These are phyloP conservation scores for Harpagus bidentatus DNA, from an alignment of 2,113 vertebrate species.

Conservation along the genomic window DNA sequence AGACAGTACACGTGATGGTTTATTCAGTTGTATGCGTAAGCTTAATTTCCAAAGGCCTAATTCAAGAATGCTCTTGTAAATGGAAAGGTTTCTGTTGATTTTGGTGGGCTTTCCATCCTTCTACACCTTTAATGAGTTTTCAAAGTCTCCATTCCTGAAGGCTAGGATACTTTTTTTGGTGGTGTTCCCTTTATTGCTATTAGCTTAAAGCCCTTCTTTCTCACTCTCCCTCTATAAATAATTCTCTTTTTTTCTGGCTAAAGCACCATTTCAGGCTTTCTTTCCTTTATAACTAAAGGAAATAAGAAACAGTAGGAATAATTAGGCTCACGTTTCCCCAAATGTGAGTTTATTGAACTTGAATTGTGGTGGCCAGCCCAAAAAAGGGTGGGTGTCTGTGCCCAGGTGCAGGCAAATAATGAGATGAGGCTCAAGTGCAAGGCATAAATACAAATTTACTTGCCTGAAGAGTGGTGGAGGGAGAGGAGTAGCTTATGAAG, in stretches of 20 bases:
- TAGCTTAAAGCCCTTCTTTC: background rate
- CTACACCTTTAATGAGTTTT: background rate
- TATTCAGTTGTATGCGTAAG: background rate
- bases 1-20: background rate
- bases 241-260: background rate
- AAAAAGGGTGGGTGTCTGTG: no score
- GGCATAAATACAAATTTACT: background rate
- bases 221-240: background rate
- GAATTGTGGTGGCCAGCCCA: background rate
- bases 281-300: background rate
- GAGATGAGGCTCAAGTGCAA: background rate
- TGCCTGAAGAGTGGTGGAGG: background rate
- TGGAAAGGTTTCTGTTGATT: background rate
- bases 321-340: background rate
- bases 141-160: background rate
- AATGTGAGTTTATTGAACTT: background rate
- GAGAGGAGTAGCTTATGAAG: no score
- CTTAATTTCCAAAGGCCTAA: background rate
- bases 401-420: background rate
- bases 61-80: background rate
- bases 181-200: background rate
- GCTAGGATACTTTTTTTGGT: background rate
- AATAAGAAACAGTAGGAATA: background rate
- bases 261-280: background rate
- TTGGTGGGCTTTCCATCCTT: background rate